Conservation (phyloP, 2,113 vertebrate genomes). For the Lates calcarifer region DNA sequence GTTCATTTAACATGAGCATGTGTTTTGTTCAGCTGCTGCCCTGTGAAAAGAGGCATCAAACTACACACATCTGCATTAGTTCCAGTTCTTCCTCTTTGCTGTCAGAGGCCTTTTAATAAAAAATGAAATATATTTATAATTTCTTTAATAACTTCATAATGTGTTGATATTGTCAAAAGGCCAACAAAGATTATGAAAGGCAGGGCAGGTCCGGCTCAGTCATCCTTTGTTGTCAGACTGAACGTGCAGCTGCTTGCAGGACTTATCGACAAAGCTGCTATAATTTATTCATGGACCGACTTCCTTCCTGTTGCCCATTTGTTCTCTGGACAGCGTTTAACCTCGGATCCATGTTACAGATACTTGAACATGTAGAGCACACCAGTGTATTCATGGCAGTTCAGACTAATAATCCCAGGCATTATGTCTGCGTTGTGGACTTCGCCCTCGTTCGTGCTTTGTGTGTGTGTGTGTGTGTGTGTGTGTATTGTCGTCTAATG, state of each 20-base stretch:
- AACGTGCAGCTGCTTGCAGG: conserved; percentile 20
- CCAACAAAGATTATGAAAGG: neutral
- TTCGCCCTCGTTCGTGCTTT: conserved; percentile 3
- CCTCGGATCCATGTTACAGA: neutral
- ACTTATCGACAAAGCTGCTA: neutral
- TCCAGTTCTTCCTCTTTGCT: neutral
- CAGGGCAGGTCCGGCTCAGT: neutral
- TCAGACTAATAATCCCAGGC: neutral
- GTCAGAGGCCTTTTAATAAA: neutral
- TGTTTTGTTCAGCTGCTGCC: too few species aligned
- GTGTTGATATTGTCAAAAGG: neutral
- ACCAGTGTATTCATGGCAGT: neutral
- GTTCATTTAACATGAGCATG: too few species aligned
- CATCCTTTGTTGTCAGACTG: neutral
- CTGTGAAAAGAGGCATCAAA: neutral
- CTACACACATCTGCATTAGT: neutral
- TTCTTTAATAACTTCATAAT: neutral
- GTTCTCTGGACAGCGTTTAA: neutral
- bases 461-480: conserved; percentile 11
- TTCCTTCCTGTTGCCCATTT: conserved; percentile 4
- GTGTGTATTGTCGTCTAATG: conserved; percentile 23
- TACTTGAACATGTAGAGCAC: neutral
- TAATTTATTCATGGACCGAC: conserved; percentile 15
- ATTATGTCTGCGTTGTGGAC: conserved; percentile 4
- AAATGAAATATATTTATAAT: neutral